Conservation (phyloP, 2,888 invertebrate species). For the Rhagonycha fulva region DNA sequence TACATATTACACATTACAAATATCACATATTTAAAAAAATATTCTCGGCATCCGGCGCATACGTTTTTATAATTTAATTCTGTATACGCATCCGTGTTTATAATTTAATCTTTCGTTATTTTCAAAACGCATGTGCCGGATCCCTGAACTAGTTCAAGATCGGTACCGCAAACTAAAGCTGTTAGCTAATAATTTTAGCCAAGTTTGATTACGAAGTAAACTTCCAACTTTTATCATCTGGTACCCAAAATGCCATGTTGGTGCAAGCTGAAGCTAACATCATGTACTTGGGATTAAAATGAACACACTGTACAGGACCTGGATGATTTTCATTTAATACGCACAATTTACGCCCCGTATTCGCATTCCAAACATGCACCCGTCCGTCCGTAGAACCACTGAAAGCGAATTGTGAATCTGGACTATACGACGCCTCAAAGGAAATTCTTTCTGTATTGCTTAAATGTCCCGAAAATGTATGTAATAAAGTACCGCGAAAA, state of each 20-base stretch:
- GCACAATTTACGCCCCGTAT: conserved; percentile 88
- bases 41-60: too few relatives aligned
- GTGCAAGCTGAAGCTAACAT: conserved; percentile 99
- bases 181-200: not conserved
- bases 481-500: conserved; percentile 94
- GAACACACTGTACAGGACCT: conserved; percentile 95
- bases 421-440: conserved; percentile 96
- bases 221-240: conserved; percentile 46
- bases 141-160: too few relatives aligned
- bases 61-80: too few relatives aligned
- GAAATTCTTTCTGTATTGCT: conserved; percentile 93
- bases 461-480: conserved; percentile 90
- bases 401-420: conserved; percentile 97
- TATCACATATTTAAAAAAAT: too few relatives aligned
- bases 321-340: conserved; percentile 92
- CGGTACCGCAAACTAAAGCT: too few relatives aligned
- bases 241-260: conserved; percentile 95
- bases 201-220: not conserved
- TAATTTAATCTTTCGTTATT: too few relatives aligned
- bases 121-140: too few relatives aligned
- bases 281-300: conserved; percentile 98
- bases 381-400: conserved; percentile 97
- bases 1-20: too few relatives aligned
- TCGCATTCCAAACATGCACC: conserved; percentile 97
- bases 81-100: too few relatives aligned